These are phyloP conservation scores for Serrognathus titanus DNA, from an alignment of 2,888 invertebrate species.

Conservation along the genomic window DNA sequence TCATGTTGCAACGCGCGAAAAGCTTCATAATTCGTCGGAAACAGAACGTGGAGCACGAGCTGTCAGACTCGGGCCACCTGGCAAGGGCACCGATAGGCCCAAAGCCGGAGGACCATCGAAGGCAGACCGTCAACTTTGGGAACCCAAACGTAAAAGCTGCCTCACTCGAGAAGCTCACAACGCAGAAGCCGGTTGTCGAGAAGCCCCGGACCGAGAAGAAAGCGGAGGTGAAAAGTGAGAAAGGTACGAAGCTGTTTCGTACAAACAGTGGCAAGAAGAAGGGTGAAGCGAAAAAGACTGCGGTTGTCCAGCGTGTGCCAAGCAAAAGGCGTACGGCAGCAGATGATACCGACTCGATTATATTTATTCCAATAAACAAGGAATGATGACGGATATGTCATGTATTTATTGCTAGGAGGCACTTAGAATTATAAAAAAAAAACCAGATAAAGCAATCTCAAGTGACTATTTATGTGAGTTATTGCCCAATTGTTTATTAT, in stretches of 20 bases:
- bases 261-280: constrained; percentile 8
- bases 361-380: no score
- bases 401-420: no score
- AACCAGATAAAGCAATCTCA: no score
- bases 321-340: no score
- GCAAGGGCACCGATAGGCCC: constrained; percentile 24
- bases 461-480: no score
- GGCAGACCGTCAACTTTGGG: constrained; percentile 6
- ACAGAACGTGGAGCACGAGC: constrained; percentile 24
- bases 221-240: not conserved
- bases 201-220: not conserved
- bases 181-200: not conserved
- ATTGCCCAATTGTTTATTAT: no score
- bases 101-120: constrained; percentile 1
- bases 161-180: not conserved
- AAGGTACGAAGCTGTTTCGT: constrained; percentile 6
- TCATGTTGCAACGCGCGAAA: constrained; percentile 36
- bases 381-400: no score
- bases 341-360: no score
- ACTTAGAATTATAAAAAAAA: no score
- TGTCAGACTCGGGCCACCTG: constrained; percentile 37
- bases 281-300: not conserved
- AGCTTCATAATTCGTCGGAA: constrained; percentile 35
- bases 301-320: no score
- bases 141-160: not conserved